Base-by-base conservation (phyloP, 2,113 vertebrate species). In the Halichoeres trimaculatus region DNA sequence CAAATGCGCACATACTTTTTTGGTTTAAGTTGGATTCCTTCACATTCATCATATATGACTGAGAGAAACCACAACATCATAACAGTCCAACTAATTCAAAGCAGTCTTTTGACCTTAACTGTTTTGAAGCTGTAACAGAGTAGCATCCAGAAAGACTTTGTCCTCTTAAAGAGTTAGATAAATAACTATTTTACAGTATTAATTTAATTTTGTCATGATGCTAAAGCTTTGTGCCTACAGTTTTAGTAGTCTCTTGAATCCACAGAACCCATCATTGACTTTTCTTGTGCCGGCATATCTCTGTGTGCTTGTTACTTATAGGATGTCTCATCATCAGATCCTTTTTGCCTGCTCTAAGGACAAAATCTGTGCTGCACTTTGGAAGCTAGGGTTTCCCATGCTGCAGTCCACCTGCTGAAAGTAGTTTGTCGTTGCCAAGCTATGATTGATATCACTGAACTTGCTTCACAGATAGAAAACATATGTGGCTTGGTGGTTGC, bases 331-430 rank as follows among this genome's bases (percentile, higher is more conserved):
- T 67, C 50, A 17, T 61, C 16, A 30, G 23, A 41, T 52, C 50
- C 23, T 61, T 56, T 58, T 45, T 64, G 35, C 52, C 63, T 13
- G 26, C 24, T 80, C 20, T 53, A 61, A 58, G 56, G 70, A 69
- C 79, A 24, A 81, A 35, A 58, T 43, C 50, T 70, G 51, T 8
- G 65, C 60, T 8, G 8, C 66, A 54, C 50, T 34, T 74, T 41
- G 67, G 60, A 80, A 69, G 79, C 80, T 57, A 65, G 64, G 24
- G 70, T 86, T 83, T 83, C 72, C 77, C 74, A 63, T 69, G 78
- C 74, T 80, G 60, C 78, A 26, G 50, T 72, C 80, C 85, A 89
- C 81, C 83, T 89, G 87, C 86, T 76, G 60, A 20, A 78, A 73
- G 62, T 19, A 68, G 81, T 77, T 88, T 81, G 69, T 85, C 20